Conservation (phyloP, 1,140 invertebrate genomes). For the Chironomus tepperi region DNA sequence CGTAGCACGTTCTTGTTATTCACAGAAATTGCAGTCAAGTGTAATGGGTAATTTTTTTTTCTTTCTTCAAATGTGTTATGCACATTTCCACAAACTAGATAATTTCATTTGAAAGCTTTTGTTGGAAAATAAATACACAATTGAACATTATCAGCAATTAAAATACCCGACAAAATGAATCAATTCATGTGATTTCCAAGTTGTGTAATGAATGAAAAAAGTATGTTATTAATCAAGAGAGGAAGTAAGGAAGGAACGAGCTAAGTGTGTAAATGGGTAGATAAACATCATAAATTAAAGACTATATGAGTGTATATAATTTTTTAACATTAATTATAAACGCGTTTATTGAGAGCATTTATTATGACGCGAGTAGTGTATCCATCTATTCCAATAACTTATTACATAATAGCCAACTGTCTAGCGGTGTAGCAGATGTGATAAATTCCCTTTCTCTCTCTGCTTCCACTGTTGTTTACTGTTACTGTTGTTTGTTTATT, state of each 20-base stretch:
- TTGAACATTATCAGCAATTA: no score
- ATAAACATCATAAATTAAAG: neutral
- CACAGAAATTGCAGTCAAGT: no score
- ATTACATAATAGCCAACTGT: conserved; percentile 1
- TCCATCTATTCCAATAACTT: no score
- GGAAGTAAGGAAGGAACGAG: neutral
- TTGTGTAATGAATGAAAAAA: no score
- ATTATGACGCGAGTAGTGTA: neutral
- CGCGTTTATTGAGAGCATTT: neutral
- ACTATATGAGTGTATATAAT: neutral
- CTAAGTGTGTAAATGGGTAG: neutral
- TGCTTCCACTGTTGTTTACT: neutral
- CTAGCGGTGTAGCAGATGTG: neutral
- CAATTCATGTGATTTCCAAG: no score
- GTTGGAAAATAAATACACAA: no score
- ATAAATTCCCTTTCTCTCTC: conserved; percentile 7
- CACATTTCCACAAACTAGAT: no score
- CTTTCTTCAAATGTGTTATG: no score
- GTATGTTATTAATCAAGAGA: neutral
- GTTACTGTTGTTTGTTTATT: neutral
- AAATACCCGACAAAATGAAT: no score
- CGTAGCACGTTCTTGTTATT: no score
- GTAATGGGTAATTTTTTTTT: no score
- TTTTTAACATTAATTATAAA: neutral
- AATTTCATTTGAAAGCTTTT: no score